These are phyloP conservation scores for Sitta carolinensis DNA, from an alignment of 2,797 vertebrate species.

Conservation along the genomic window DNA sequence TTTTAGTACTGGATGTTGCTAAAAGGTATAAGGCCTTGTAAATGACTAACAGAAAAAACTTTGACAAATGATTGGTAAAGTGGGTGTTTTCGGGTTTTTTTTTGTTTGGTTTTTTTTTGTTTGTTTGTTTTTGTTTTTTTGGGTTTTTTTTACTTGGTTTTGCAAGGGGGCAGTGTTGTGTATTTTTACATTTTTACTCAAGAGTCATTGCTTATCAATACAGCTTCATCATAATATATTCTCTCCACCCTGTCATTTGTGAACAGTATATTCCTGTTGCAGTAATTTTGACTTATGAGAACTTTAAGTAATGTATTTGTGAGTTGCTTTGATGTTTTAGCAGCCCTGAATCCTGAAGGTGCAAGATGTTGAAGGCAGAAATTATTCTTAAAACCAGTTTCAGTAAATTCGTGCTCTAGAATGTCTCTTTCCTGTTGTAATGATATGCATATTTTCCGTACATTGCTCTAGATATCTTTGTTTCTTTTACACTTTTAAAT, in stretches of 20 bases:
- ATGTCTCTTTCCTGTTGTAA: background rate
- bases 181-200: background rate
- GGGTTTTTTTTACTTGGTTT: background rate
- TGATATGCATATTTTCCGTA: background rate
- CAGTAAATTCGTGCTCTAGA: background rate
- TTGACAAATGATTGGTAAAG: background rate
- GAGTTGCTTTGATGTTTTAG: background rate
- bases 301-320: background rate
- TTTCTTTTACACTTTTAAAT: background rate
- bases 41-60: background rate
- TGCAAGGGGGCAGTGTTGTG: too few species aligned
- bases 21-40: background rate
- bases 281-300: background rate
- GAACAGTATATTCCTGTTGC: background rate
- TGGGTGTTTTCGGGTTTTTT: rapidly evolving
- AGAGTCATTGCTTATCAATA: background rate
- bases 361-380: background rate
- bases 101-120: background rate
- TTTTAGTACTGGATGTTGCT: background rate
- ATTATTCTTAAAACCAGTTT: background rate
- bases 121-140: too few species aligned
- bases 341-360: background rate
- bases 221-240: background rate
- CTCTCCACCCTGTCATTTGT: background rate
- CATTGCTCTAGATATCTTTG: background rate